Evolutionary conservation across 2,113 vertebrate species (phyloP).

Genomic region (Urocynchramus pylzowi): DNA sequence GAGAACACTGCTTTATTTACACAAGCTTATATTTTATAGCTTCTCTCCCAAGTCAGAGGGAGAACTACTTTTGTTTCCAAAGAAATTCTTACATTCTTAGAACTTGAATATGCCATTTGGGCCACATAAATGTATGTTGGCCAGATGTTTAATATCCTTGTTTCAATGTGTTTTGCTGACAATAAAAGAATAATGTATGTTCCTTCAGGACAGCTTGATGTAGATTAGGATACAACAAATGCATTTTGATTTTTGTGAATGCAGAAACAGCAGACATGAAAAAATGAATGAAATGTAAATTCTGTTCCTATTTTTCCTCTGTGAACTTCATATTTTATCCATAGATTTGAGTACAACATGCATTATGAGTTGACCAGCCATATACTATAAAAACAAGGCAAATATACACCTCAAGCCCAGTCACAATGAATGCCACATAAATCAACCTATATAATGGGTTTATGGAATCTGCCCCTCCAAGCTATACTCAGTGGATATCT

Average conservation of each 20-base stretch:
- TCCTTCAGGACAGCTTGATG: slow-evolving; percentile 35
- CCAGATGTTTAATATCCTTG: slow-evolving; percentile 48
- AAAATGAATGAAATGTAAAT: slow-evolving; percentile 15
- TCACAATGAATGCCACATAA: not conserved
- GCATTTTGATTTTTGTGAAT: not conserved
- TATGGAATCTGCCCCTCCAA: not conserved
- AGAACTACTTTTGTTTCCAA: slow-evolving; percentile 1
- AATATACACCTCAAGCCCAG: not conserved
- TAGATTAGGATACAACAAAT: slow-evolving; percentile 37
- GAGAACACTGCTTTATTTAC: not conserved
- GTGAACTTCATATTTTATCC: slow-evolving; percentile 8
- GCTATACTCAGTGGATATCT: not conserved
- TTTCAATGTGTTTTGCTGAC: slow-evolving; percentile 49
- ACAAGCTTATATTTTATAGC: not conserved
- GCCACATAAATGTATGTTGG: slow-evolving; percentile 36
- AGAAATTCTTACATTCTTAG: not conserved
- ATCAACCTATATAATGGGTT: not conserved
- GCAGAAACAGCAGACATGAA: not conserved
- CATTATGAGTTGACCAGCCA: not conserved
- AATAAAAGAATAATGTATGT: slow-evolving; percentile 34
- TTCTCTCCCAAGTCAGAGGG: not conserved
- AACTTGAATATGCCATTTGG: slow-evolving; percentile 42
- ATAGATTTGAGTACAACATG: not conserved
- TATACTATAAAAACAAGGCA: not conserved
- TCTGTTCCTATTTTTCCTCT: slow-evolving; percentile 15